These are phyloP conservation scores for Acanthisitta chloris DNA, from an alignment of 2,113 vertebrate genomes.

Conservation along the genomic window DNA sequence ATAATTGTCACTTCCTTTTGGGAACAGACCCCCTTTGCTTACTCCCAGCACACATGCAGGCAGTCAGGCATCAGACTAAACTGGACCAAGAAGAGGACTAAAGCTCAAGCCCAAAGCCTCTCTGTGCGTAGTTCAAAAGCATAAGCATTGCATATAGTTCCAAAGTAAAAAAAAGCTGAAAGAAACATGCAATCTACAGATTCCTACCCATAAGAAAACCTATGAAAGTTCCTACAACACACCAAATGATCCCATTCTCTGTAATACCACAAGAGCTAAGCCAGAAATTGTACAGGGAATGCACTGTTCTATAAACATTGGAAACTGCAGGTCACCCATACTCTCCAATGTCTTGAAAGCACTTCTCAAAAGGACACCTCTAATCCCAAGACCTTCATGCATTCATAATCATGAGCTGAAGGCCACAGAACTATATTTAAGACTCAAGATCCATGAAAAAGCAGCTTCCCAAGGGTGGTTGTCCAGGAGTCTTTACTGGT, in stretches of 20 bases:
- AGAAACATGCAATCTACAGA: background rate
- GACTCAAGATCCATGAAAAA: background rate
- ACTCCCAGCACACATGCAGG: background rate
- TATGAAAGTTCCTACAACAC: background rate
- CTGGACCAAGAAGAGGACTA: background rate
- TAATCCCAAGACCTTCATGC: background rate
- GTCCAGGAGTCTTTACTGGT: background rate
- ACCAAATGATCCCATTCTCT: background rate
- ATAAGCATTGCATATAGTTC: background rate
- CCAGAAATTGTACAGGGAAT: background rate
- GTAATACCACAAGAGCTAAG: background rate
- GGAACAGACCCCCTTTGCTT: background rate
- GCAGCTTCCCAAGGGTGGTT: background rate
- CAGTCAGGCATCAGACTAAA: background rate
- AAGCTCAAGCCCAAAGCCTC: background rate
- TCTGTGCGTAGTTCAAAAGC: background rate
- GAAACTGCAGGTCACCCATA: background rate
- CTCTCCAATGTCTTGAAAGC: background rate
- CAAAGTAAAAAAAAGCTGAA: conserved; percentile 12
- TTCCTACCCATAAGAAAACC: background rate
- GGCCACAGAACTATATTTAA: background rate
- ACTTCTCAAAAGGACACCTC: background rate
- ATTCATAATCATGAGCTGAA: background rate
- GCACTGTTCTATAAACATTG: background rate
- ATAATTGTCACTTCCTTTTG: background rate